Conservation (phyloP, 2,113 vertebrate genomes). For the Rhombomys opimus region DNA sequence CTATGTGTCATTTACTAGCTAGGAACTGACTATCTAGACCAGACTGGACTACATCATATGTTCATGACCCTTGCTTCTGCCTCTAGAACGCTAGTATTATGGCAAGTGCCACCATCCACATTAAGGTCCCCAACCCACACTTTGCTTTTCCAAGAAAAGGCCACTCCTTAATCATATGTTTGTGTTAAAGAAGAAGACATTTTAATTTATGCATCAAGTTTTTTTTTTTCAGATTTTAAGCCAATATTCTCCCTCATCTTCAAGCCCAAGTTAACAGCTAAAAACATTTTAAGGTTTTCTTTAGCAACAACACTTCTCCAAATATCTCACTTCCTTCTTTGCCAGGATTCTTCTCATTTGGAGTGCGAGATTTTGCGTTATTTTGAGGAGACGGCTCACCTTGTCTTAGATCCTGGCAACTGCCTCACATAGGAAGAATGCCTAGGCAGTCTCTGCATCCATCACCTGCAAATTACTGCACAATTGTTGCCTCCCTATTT, state of each 20-base stretch:
- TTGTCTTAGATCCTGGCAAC: neutral
- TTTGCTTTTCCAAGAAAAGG: neutral
- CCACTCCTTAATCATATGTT: neutral
- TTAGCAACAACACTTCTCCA: neutral
- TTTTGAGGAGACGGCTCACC: neutral
- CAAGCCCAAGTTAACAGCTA: neutral
- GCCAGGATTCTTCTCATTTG: neutral
- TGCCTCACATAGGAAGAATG: neutral
- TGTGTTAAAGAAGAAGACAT: neutral
- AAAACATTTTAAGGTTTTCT: slow-evolving; percentile 18
- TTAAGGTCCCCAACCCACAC: too few species aligned
- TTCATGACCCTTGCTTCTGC: neutral
- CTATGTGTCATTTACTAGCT: neutral
- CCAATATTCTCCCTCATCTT: neutral
- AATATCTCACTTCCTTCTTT: neutral
- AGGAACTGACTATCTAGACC: neutral
- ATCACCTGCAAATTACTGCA: neutral
- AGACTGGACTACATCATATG: too few species aligned
- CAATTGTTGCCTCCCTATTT: neutral
- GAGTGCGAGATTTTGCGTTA: neutral
- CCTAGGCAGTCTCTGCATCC: neutral
- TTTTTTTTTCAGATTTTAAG: neutral
- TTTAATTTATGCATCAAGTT: neutral
- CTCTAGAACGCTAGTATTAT: neutral
- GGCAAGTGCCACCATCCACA: neutral